These are phyloP conservation scores for Congeria kusceri DNA, from an alignment of 2,888 invertebrate species.

Conservation along the genomic window DNA sequence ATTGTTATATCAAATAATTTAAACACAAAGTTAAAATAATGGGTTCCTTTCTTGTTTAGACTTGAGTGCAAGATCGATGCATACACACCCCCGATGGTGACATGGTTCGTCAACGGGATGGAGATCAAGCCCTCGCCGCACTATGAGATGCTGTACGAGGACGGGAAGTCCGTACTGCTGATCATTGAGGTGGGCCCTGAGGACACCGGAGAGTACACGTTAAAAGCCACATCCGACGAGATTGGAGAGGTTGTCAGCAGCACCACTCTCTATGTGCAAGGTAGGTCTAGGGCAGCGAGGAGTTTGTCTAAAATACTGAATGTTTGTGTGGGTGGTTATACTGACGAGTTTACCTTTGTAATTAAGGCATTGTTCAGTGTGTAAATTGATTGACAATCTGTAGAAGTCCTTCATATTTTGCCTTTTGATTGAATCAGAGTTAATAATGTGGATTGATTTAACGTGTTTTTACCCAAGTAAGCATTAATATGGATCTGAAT, in stretches of 20 bases:
- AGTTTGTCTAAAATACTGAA: no score
- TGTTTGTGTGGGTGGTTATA: no score
- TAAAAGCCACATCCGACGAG: conserved; percentile 96
- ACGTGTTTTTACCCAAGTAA: no score
- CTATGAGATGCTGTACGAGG: conserved; percentile 81
- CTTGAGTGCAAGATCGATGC: conserved; percentile 82
- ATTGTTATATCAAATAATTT: no score
- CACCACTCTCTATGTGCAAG: conserved; percentile 89
- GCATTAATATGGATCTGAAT: no score
- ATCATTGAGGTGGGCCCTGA: conserved; percentile 89
- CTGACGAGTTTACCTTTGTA: no score
- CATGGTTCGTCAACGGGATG: conserved; percentile 86
- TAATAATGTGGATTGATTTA: no score
- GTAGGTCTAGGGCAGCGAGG: conserved; percentile 55
- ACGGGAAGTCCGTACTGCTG: conserved; percentile 80
- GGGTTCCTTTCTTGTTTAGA: conserved; percentile 67
- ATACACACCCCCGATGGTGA: conserved; percentile 82
- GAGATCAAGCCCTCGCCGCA: conserved; percentile 84
- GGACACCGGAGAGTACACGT: conserved; percentile 98
- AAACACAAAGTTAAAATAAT: no score
- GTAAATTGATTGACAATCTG: no score
- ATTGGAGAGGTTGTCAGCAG: conserved; percentile 98
- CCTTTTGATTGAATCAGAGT: no score
- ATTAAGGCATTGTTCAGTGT: no score
- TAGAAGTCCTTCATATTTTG: no score